Evolutionary conservation across 2,113 vertebrate genomes (phyloP).

Genomic region (Haliaeetus leucogaster): DNA sequence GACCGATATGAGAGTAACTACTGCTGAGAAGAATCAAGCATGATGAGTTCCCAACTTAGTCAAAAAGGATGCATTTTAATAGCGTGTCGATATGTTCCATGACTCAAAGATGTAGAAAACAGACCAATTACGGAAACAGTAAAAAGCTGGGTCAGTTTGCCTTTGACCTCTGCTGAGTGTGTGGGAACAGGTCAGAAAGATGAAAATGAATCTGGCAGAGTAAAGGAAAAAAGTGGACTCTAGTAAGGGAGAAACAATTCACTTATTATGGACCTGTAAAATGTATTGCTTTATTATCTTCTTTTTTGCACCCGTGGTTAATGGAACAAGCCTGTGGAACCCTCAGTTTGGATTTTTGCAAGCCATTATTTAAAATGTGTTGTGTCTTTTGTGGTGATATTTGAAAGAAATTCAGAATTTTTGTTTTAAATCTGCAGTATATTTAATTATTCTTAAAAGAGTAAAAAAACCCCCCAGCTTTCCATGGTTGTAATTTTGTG

Average conservation of each 20-base stretch:
- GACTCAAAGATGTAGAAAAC: background rate
- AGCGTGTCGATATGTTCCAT: background rate
- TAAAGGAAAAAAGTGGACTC: background rate
- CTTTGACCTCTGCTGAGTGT: background rate
- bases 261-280: background rate
- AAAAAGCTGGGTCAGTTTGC: background rate
- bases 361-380: background rate
- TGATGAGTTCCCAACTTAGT: background rate
- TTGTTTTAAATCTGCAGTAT: background rate
- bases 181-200: background rate
- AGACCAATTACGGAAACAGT: background rate
- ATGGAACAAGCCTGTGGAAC: background rate
- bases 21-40: background rate
- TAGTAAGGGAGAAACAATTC: background rate
- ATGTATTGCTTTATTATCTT: background rate
- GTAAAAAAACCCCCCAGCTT: background rate
- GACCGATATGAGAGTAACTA: background rate
- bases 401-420: background rate
- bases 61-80: background rate
- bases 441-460: background rate
- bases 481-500: background rate
- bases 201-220: background rate
- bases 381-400: background rate
- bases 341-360: background rate
- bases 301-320: background rate